Evolutionary conservation across 2,888 invertebrate genomes (phyloP).

Genomic region (Erebia epiphron): DNA sequence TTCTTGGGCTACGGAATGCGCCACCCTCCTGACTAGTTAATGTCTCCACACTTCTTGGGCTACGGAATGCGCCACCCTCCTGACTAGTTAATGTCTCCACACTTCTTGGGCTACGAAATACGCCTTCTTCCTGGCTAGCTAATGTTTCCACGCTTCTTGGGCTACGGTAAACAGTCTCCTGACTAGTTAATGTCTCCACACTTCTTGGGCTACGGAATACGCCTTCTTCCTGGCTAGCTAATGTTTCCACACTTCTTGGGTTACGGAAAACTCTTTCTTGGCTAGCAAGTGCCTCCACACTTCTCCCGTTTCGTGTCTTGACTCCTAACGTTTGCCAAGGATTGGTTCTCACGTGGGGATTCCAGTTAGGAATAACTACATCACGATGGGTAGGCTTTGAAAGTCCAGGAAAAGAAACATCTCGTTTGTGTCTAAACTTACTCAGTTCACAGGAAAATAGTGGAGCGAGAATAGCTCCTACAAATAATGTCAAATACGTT

Average conservation of each 20-base stretch:
- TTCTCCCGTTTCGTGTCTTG: conserved; percentile 40
- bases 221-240: conserved; percentile 24
- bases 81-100: conserved; percentile 27
- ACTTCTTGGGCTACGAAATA: conserved; percentile 27
- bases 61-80: background rate
- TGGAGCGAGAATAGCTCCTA: conserved; percentile 12
- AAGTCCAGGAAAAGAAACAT: conserved; percentile 34
- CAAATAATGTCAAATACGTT: conserved; percentile 3
- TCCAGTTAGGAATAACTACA: conserved; percentile 55
- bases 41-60: conserved; percentile 31
- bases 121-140: conserved; percentile 23
- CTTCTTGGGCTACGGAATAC: conserved; percentile 21
- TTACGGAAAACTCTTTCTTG: conserved; percentile 18
- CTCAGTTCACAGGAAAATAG: conserved; percentile 7
- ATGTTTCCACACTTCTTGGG: conserved; percentile 34
- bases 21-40: conserved; percentile 24
- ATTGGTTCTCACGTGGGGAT: conserved; percentile 50
- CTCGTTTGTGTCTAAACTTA: conserved; percentile 14
- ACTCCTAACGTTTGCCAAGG: conserved; percentile 52
- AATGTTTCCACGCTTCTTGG: conserved; percentile 28
- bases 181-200: conserved; percentile 24
- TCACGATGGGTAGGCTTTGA: conserved; percentile 50
- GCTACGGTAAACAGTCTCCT: conserved; percentile 24
- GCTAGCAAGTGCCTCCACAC: conserved; percentile 28
- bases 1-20: conserved; percentile 26